Evolutionary conservation across 2,888 invertebrate genomes (phyloP), one percentile per base, ranked within the genome.

Genomic region (Ferrisia virgata): DNA sequence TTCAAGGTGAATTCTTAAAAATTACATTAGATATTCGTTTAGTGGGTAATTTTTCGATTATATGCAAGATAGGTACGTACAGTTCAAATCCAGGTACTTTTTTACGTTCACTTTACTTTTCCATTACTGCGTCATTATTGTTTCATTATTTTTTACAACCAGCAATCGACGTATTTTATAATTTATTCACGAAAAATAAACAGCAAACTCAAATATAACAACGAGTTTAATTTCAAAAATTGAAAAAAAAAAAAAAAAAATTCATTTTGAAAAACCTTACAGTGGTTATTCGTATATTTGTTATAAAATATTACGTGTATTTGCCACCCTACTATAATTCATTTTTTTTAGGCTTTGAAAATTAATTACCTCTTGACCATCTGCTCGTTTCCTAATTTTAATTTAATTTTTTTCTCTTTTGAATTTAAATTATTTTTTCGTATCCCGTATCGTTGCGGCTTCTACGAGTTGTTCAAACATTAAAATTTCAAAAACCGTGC

Each of bases 331-430:
- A 18, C 33, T 6, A 33, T 72, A 72, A 72, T 72, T 72, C 72
- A 72, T 72, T 72, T 72, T 33, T 58, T 47, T 72, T 72, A 13
- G 33, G 72, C 72, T 72, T 72, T 72, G 72, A 72, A 72, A 72
- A 72, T 72, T 72, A 72, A 72, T 72, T 72, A 72, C 33, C 72
- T 72, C 72, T 72, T 72, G 72, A 72, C 72, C 72, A 72, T 72
- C 72, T 72, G 72, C 72, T 72, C 72, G 72, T 72, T 72, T 72
- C 72, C 72, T 72, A 72, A 72, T 72, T 72, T 72, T 72, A 72
- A 72, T 72, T 72, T 72, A 72, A 72, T 72, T 72, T 72, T 64
- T 64, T 72, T 72, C 33, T 72, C 72, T 31, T 72, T 72, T 36
- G 72, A 72, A 72, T 72, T 72, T 72, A 72, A 72, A 72, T 33